These are phyloP conservation scores for Choreutis nemorana DNA, from an alignment of 2,888 invertebrate species.

Conservation along the genomic window DNA sequence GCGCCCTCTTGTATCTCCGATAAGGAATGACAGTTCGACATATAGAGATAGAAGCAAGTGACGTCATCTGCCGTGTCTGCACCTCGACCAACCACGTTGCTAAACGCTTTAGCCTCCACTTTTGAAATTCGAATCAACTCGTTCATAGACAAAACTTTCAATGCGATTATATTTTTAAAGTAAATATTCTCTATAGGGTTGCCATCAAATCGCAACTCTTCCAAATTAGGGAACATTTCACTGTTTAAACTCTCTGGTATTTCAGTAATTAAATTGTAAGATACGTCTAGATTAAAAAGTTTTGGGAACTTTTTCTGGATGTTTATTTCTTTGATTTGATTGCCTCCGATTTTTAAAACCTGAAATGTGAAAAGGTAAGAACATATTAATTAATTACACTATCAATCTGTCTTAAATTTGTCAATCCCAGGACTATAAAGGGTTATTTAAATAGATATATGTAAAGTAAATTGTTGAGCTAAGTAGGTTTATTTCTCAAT, in stretches of 20 bases:
- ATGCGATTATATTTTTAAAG: constrained; percentile 47
- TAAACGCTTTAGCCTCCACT: constrained; percentile 53
- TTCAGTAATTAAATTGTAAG: constrained; percentile 49
- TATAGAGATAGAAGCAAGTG: constrained; percentile 53
- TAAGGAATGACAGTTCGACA: constrained; percentile 51
- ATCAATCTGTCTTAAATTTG: too few species aligned
- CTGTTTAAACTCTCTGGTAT: constrained; percentile 50
- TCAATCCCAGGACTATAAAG: too few species aligned
- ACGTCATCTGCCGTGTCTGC: constrained; percentile 24
- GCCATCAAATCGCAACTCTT: constrained; percentile 55
- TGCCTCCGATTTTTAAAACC: constrained; percentile 51
- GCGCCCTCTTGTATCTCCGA: constrained; percentile 43
- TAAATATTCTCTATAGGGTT: constrained; percentile 57
- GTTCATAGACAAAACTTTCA: constrained; percentile 50
- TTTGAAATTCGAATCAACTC: constrained; percentile 32
- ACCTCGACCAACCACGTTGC: constrained; percentile 45
- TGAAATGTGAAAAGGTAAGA: too few species aligned
- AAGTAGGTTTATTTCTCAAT: too few species aligned
- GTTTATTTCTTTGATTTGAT: constrained; percentile 49
- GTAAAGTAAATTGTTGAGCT: too few species aligned
- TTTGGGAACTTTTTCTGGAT: constrained; percentile 44
- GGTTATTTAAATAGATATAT: too few species aligned
- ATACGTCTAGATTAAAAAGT: constrained; percentile 55
- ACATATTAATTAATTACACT: too few species aligned
- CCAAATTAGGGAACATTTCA: constrained; percentile 51